Evolutionary conservation across 2,888 invertebrate species (phyloP).

Genomic region (Amphipoea oculea): DNA sequence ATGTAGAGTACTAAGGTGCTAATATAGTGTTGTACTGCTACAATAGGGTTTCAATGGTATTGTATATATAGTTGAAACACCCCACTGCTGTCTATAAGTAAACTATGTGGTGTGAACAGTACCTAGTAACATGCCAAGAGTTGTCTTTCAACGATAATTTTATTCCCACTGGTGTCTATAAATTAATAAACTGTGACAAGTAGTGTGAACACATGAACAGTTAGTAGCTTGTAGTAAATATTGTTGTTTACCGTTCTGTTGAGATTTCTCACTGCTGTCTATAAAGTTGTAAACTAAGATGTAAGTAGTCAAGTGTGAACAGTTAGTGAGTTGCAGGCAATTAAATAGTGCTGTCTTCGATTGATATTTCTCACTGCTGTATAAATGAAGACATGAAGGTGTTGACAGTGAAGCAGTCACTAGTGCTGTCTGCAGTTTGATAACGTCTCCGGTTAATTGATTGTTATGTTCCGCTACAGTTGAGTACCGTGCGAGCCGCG

Average conservation of each 20-base stretch:
- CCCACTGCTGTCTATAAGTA: neutral
- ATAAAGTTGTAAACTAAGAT: conserved; percentile 6
- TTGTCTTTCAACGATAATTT: conserved; percentile 6
- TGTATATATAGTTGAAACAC: neutral
- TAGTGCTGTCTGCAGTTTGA: conserved; percentile 39
- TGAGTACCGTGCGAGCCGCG: neutral
- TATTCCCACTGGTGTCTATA: conserved; percentile 19
- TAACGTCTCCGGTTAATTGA: conserved; percentile 55
- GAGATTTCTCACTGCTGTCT: neutral
- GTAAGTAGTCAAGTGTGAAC: conserved; percentile 2
- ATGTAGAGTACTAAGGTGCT: neutral
- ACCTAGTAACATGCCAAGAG: neutral
- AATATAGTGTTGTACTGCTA: neutral
- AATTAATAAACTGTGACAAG: conserved; percentile 3
- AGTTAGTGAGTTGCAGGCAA: neutral
- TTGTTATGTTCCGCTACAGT: conserved; percentile 61
- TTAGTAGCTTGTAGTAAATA: conserved; percentile 24
- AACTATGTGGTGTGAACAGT: neutral
- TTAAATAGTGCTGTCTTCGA: neutral
- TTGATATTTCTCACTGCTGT: conserved; percentile 10
- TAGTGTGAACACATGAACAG: conserved; percentile 27
- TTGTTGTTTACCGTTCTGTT: neutral
- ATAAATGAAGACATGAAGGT: conserved; percentile 25
- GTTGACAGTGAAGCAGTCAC: conserved; percentile 46
- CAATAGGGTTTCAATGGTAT: neutral